Evolutionary conservation across 2,888 invertebrate genomes (phyloP).

Genomic region (Periphyllus acericola): DNA sequence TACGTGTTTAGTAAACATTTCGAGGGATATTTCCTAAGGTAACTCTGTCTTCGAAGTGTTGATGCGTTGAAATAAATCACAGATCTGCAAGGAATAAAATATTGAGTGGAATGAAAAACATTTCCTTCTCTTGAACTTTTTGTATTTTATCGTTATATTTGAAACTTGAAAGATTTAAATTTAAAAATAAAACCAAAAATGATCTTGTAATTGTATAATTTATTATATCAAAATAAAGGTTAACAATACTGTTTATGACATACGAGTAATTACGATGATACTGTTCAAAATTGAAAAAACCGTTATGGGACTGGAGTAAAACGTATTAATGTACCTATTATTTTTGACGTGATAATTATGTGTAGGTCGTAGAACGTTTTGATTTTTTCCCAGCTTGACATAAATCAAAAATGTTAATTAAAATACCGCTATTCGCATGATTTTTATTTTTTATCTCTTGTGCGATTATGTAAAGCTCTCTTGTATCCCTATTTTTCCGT

Average conservation of each 20-base stretch:
- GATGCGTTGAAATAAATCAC: conserved; percentile 30
- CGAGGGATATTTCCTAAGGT: neutral
- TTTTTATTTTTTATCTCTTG: neutral
- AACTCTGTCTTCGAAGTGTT: neutral
- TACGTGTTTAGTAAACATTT: conserved; percentile 39
- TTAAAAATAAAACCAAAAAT: neutral
- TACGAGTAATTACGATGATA: too few relatives aligned
- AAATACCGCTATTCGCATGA: neutral
- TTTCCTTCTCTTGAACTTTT: neutral
- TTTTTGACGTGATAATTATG: too few relatives aligned
- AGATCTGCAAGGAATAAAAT: neutral
- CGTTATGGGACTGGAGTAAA: too few relatives aligned
- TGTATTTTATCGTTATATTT: neutral
- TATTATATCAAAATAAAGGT: too few relatives aligned
- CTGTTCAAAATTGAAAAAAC: too few relatives aligned
- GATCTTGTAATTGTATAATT: too few relatives aligned
- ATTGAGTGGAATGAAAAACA: neutral
- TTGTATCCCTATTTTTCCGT: too few relatives aligned
- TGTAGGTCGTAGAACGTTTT: too few relatives aligned
- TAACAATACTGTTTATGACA: too few relatives aligned
- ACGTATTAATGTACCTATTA: too few relatives aligned
- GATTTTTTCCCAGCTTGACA: neutral
- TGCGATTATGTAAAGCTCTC: too few relatives aligned
- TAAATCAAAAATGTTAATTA: neutral
- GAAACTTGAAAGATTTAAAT: neutral